Base-by-base conservation (phyloP, 2,888 invertebrate genomes). In the Xanthorhoe designata region DNA sequence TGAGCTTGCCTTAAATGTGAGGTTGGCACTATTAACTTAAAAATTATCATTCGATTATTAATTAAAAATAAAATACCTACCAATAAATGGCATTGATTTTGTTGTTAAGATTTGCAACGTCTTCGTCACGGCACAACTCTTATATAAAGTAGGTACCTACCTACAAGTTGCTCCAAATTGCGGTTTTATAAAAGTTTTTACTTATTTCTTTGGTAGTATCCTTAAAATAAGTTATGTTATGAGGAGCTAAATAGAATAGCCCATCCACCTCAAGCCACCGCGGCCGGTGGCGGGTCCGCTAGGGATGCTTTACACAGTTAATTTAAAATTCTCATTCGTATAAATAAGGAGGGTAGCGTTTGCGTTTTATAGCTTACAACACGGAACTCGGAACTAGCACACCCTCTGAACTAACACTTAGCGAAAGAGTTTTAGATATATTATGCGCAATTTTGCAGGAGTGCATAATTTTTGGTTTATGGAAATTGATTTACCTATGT, bases 301-400 rank as follows among this genome's bases (percentile, higher is more conserved):
- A 83, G 88, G 90, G 90, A 84, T 82, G 87, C 86, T 91, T 87
- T 91, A 92, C 89, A 85, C 90, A 91, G 92, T 93, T 93, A 93
- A 93, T 93, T 93, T 92, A 91, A 93, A 93, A 92, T 92, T 90
- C 92, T 90, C 92, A 89, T 89, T 89, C 87, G 90, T 88, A 92
- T 92, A 92, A 92, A 92, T 91, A 90, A 91, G 91, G 91, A 90
- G 91, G 92, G 92, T 89, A 90, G 78, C 92, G 91, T 83, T 93
- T 93, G 92, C 92, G 91, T 92, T 93, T 93, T 92, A 93, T 92
- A 84, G 92, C 89, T 86, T 84, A 88, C 54, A 13, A 45, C 61
- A 35, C 24, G 49, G 64, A 61, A 18, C 57, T 50, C 56, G 18
- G 66, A 67, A 67, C 15, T 18, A 32, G 54, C 61, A 50, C 19